phyloP scores from a whole-genome alignment of 2,113 vertebrate genomes.

The Xiphias gladius region DNA sequence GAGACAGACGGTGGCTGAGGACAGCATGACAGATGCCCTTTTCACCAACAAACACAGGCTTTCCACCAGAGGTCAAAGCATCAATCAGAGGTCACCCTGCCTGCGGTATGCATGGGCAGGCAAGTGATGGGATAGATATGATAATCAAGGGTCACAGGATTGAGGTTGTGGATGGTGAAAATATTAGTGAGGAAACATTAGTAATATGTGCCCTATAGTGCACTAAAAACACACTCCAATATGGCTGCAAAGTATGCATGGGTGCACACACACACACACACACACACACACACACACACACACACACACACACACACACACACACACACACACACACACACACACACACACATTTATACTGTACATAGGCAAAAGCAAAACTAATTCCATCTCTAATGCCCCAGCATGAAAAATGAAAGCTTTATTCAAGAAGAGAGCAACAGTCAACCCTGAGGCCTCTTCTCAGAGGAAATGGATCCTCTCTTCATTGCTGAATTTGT shows the following conservation, averaged over 20 bases:
- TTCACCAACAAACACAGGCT: conserved; percentile 51
- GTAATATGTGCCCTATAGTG: not conserved
- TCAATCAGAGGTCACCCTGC: conserved; percentile 39
- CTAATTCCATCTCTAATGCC: conserved; percentile 26
- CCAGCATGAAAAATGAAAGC: conserved; percentile 51
- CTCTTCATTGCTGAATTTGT: conserved; percentile 10
- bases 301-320: too few relatives aligned
- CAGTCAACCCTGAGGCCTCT: conserved; percentile 35
- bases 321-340: too few relatives aligned
- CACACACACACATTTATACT: too few relatives aligned
- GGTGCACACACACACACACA: not conserved
- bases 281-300: too few relatives aligned
- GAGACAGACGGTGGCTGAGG: conserved; percentile 67
- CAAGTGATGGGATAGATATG: conserved; percentile 17
- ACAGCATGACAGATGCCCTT: conserved; percentile 64
- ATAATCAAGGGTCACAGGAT: conserved; percentile 5
- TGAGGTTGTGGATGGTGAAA: conserved; percentile 1
- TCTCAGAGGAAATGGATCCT: conserved; percentile 43
- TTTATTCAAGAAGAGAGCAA: conserved; percentile 51
- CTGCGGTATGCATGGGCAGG: conserved; percentile 25
- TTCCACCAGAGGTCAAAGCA: conserved; percentile 54
- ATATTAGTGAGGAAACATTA: conserved; percentile 22
- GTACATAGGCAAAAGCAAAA: conserved; percentile 24
- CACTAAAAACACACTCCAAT: conserved; percentile 20
- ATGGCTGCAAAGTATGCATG: not conserved